Evolutionary conservation across 2,888 invertebrate genomes (phyloP).

Genomic region (Nebria brevicollis): DNA sequence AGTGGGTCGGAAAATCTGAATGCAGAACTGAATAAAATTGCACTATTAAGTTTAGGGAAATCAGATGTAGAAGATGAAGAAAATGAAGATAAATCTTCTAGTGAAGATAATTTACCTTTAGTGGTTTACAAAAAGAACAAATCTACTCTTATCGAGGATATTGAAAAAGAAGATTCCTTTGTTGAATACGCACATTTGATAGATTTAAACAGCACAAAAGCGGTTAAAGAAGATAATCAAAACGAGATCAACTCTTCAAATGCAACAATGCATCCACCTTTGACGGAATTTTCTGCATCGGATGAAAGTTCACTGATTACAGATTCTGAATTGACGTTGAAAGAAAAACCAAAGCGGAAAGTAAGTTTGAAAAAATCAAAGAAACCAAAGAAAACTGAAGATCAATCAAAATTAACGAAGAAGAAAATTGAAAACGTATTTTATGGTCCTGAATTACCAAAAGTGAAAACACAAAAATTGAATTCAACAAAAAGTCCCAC

Average conservation of each 20-base stretch:
- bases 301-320: background rate
- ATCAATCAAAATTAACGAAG: background rate
- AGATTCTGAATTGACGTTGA: background rate
- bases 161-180: background rate
- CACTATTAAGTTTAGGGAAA: conserved; percentile 21
- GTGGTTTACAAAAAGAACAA: conserved; percentile 7
- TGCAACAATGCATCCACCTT: background rate
- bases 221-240: background rate
- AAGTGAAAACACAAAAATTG: no score
- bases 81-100: background rate
- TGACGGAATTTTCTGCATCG: background rate
- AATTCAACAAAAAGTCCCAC: no score
- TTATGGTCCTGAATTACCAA: no score
- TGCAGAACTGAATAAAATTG: conserved; percentile 22
- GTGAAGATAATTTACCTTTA: conserved; percentile 13
- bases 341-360: background rate
- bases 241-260: background rate
- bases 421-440: no score
- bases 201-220: background rate
- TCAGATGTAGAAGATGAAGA: conserved; percentile 6
- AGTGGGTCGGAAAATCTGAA: conserved; percentile 3
- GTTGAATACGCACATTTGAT: background rate
- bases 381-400: background rate
- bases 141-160: background rate
- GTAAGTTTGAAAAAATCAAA: background rate